A percentile compares a stretch with the other conserved stretches of the same genome.
Conservation (phyloP, 2,797 vertebrate genomes). For the Streptopelia turtur region DNA sequence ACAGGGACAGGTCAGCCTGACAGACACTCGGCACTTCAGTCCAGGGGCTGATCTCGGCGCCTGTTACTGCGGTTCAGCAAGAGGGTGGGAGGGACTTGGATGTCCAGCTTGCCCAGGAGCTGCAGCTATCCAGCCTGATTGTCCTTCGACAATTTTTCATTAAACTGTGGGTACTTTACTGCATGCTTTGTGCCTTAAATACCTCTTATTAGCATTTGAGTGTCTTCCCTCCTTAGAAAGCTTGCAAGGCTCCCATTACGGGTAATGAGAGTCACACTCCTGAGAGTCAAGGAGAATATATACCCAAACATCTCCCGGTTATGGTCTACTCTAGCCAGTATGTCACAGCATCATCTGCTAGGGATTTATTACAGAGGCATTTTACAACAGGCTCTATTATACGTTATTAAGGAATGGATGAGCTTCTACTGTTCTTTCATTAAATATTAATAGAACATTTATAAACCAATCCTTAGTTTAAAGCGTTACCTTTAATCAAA, state of each 20-base stretch:
- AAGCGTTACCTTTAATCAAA: slow-evolving; percentile 77
- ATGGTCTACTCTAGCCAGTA: slow-evolving; percentile 37
- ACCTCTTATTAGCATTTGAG: slow-evolving; percentile 58
- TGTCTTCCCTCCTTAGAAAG: slow-evolving; percentile 29
- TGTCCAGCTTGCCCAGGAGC: not conserved
- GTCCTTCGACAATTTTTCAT: slow-evolving; percentile 28
- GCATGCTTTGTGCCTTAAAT: slow-evolving; percentile 61
- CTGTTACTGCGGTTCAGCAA: not conserved
- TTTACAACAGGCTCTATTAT: slow-evolving; percentile 64
- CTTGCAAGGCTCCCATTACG: slow-evolving; percentile 49
- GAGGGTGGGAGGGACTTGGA: not conserved
- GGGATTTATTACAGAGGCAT: slow-evolving; percentile 55
- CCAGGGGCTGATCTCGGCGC: not conserved
- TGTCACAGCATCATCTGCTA: slow-evolving; percentile 57
- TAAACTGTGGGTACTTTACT: slow-evolving; percentile 18
- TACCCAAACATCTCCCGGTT: slow-evolving; percentile 43
- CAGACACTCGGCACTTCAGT: not conserved
- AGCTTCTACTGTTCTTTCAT: slow-evolving; percentile 67
- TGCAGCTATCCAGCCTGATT: not conserved
- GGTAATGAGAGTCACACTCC: slow-evolving; percentile 60
- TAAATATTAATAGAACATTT: slow-evolving; percentile 77
- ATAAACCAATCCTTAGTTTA: slow-evolving; percentile 75
- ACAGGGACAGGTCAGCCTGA: not conserved
- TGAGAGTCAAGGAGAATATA: slow-evolving; percentile 54
- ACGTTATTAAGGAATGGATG: slow-evolving; percentile 68